phyloP scores from a whole-genome alignment of 2,888 invertebrate species.

The Hemistola chrysoprasaria region DNA sequence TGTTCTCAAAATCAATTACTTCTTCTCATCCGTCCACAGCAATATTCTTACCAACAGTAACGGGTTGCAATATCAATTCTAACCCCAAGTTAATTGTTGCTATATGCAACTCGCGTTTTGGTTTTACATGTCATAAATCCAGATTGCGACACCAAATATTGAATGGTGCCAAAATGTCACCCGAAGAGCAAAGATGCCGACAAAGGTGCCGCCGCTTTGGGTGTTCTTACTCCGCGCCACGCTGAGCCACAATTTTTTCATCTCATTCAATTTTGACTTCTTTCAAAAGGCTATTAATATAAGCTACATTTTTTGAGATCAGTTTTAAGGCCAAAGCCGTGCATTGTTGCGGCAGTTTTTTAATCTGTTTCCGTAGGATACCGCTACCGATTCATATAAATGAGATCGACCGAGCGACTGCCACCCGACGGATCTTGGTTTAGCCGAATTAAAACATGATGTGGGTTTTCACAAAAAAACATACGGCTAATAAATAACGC shows the following conservation, averaged over 20 bases:
- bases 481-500: slow-evolving; percentile 67
- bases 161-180: slow-evolving; percentile 82
- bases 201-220: slow-evolving; percentile 76
- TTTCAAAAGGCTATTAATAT: slow-evolving; percentile 82
- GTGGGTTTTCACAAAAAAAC: slow-evolving; percentile 73
- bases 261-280: slow-evolving; percentile 82
- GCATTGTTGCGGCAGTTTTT: slow-evolving; percentile 74
- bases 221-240: slow-evolving; percentile 72
- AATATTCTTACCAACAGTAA: slow-evolving; percentile 8
- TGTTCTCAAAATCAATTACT: slow-evolving; percentile 9
- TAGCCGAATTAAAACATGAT: slow-evolving; percentile 76
- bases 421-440: slow-evolving; percentile 62
- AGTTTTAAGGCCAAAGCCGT: slow-evolving; percentile 71
- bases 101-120: slow-evolving; percentile 60
- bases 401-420: slow-evolving; percentile 45
- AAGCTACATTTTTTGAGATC: slow-evolving; percentile 79
- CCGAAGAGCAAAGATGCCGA: slow-evolving; percentile 73
- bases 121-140: slow-evolving; percentile 74
- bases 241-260: slow-evolving; percentile 78
- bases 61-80: slow-evolving; percentile 29
- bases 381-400: slow-evolving; percentile 81
- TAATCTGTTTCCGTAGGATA: slow-evolving; percentile 81
- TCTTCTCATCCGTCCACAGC: slow-evolving; percentile 3
- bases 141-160: slow-evolving; percentile 78
- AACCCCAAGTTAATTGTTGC: slow-evolving; percentile 31